phyloP scores from a whole-genome alignment of 2,797 vertebrate genomes.

The Phyllotis vaccarum region DNA sequence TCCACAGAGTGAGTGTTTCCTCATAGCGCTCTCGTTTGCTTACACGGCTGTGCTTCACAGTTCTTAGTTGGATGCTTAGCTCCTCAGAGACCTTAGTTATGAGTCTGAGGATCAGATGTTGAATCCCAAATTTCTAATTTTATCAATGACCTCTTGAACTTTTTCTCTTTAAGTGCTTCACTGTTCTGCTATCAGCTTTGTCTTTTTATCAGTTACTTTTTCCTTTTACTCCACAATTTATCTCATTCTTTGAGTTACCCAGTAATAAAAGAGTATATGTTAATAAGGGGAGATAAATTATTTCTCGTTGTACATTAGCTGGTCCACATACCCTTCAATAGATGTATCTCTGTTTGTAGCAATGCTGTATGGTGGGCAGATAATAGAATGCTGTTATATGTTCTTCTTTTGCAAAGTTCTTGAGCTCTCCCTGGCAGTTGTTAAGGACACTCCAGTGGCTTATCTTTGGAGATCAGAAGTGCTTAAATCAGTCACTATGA shows the following conservation, averaged over 20 bases:
- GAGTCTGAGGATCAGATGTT: not conserved
- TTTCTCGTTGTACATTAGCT: not conserved
- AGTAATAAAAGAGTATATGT: not conserved
- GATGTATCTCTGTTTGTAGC: constrained; percentile 17
- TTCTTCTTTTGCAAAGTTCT: constrained; percentile 12
- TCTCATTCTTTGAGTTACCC: not conserved
- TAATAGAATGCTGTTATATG: not conserved
- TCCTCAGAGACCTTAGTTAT: not conserved
- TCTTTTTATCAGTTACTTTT: not conserved
- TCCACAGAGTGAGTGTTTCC: not conserved
- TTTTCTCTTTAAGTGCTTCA: not conserved
- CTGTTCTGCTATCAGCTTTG: not conserved
- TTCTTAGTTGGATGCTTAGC: not conserved
- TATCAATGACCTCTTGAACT: not conserved
- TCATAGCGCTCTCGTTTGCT: not conserved
- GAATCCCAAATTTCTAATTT: not conserved
- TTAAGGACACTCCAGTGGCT: no score
- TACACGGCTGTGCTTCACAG: no score
- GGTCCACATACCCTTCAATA: not conserved
- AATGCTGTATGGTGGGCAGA: not conserved
- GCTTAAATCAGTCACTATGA: not conserved
- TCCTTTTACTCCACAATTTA: not conserved
- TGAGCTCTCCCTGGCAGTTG: not conserved
- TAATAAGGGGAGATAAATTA: constrained; percentile 1
- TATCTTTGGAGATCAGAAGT: not conserved